phyloP scores from a whole-genome alignment of 2,113 vertebrate genomes.

The Pristiophorus japonicus region DNA sequence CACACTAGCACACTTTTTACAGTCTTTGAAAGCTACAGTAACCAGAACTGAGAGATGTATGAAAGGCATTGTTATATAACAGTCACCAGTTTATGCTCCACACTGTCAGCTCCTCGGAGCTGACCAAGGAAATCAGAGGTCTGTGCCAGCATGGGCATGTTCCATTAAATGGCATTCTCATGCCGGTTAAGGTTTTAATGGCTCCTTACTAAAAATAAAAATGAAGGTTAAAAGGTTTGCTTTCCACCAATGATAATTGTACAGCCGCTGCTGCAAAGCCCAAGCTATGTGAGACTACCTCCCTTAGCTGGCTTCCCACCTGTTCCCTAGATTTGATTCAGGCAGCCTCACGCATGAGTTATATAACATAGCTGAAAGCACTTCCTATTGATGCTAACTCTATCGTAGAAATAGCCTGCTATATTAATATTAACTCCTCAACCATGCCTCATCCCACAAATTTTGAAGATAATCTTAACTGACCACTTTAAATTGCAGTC shows the following conservation, averaged over 20 bases:
- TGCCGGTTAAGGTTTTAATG: slow-evolving; percentile 7
- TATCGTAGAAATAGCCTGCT: no score
- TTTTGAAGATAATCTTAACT: neutral
- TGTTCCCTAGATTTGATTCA: slow-evolving; percentile 21
- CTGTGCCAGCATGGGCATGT: neutral
- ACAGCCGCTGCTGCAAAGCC: neutral
- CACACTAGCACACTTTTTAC: neutral
- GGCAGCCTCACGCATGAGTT: neutral
- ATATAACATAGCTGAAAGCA: neutral
- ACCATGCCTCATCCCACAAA: neutral
- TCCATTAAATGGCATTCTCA: neutral
- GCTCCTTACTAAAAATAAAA: slow-evolving; percentile 20
- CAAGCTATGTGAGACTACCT: neutral
- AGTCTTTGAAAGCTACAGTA: neutral
- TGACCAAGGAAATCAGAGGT: neutral
- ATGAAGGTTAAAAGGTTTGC: slow-evolving; percentile 19
- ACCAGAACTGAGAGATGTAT: neutral
- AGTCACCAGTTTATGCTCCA: neutral
- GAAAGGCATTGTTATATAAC: neutral
- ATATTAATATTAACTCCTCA: neutral
- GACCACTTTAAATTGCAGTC: neutral
- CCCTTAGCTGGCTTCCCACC: neutral
- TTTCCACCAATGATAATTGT: neutral
- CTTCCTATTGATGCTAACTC: neutral
- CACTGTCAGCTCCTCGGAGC: no score